A percentile compares a stretch with the other conserved stretches of the same genome.
Evolutionary conservation across 2,797 vertebrate genomes (phyloP).

Genomic region (Smutsia temminckii): DNA sequence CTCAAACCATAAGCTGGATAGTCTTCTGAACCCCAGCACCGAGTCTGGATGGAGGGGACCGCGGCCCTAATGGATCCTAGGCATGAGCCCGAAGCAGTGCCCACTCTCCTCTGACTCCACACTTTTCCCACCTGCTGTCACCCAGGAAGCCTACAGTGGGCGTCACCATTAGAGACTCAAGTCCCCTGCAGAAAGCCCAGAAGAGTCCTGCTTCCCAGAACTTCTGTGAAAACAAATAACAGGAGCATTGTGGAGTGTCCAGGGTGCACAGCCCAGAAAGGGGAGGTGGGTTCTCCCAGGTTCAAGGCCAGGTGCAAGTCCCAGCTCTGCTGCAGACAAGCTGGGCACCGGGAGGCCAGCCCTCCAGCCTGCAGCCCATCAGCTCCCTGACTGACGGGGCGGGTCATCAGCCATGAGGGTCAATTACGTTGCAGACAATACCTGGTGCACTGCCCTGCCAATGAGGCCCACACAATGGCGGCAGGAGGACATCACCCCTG

Average conservation of each 20-base stretch:
- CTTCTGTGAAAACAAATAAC: fast-evolving
- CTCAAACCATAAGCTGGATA: background rate
- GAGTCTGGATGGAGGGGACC: background rate
- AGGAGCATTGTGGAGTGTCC: background rate
- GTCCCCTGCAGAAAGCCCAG: background rate
- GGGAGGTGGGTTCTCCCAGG: fast-evolving
- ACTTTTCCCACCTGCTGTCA: fast-evolving
- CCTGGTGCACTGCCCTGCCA: fast-evolving
- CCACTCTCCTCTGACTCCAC: background rate
- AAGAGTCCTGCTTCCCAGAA: background rate
- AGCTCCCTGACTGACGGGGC: fast-evolving
- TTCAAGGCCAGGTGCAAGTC: background rate
- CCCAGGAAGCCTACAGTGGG: fast-evolving
- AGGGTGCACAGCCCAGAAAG: background rate
- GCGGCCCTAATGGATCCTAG: background rate
- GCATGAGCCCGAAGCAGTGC: background rate
- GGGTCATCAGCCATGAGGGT: fast-evolving
- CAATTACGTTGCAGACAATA: fast-evolving
- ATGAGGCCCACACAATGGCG: background rate
- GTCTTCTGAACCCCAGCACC: background rate
- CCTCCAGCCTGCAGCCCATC: background rate
- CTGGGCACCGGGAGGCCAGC: fast-evolving
- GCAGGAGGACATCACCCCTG: background rate
- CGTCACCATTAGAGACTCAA: no score
- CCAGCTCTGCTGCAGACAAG: background rate